Conservation (phyloP, 2,888 invertebrate genomes). For the Mactromeris polynyma region DNA sequence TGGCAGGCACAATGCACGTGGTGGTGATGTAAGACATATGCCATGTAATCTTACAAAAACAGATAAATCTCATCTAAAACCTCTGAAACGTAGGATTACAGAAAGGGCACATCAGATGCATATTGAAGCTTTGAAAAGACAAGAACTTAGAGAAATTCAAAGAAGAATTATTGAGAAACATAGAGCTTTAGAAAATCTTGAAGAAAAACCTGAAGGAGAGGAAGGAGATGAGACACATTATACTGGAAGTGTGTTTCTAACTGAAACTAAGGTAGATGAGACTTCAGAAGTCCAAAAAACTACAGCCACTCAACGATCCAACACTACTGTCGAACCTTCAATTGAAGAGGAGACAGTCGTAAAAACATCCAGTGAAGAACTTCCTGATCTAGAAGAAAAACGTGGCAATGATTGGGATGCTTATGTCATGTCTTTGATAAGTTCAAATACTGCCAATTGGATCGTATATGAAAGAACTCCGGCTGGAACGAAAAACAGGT, state of each 20-base stretch:
- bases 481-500: slow-evolving; percentile 71
- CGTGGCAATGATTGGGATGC: slow-evolving; percentile 84
- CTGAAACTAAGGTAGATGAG: slow-evolving; percentile 64
- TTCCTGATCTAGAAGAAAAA: slow-evolving; percentile 40
- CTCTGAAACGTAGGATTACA: slow-evolving; percentile 78
- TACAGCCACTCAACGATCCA: slow-evolving; percentile 24
- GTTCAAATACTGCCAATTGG: slow-evolving; percentile 86
- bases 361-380: slow-evolving; percentile 20
- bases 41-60: slow-evolving; percentile 81
- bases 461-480: slow-evolving; percentile 82
- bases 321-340: slow-evolving; percentile 26
- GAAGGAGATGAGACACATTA: slow-evolving; percentile 23
- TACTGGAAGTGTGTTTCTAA: slow-evolving; percentile 69
- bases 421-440: slow-evolving; percentile 84
- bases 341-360: slow-evolving; percentile 32
- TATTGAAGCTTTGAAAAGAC: slow-evolving; percentile 73
- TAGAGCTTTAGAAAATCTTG: slow-evolving; percentile 36
- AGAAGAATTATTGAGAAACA: slow-evolving; percentile 38
- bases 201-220: slow-evolving; percentile 34
- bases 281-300: slow-evolving; percentile 13
- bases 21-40: slow-evolving; percentile 79
- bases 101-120: slow-evolving; percentile 80
- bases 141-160: slow-evolving; percentile 62
- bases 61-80: slow-evolving; percentile 78
- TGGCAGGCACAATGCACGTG: slow-evolving; percentile 81